Base-by-base conservation (phyloP, 2,113 vertebrate species). In the Nanorana parkeri region DNA sequence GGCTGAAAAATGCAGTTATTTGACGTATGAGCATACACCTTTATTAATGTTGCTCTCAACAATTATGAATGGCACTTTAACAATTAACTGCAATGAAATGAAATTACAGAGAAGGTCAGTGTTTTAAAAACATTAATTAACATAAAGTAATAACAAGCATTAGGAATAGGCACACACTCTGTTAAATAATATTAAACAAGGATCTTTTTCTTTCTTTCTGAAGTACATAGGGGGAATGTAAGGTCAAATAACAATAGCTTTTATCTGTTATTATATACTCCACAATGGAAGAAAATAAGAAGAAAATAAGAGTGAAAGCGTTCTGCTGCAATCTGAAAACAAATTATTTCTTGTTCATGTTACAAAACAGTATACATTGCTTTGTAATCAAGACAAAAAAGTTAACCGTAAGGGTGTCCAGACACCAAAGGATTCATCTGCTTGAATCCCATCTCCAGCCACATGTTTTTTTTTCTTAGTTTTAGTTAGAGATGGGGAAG, bases 31-130 rank as follows among this genome's bases (percentile, higher is more conserved):
- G 24, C 47, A 29, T 17, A 67, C 26, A 79, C 66, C 77, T 79
- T 68, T 68, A 68, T 67, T 66, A 67, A 78, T 68, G 47, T 54
- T 56, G 24, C n/a, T 56, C 63, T 66, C 51, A 54, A 63, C 63
- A 23, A 26, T 67, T 67, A 78, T 78, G 68, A 79, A 41, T 32
- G n/a, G 24, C 65, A 79, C 64, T 58, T 68, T 68, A 68, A 79
- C 24, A 68, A 68, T 79, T 58, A 68, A 58, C 65, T 36, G 28
- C 77, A 58, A n/a, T 36, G 54, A 79, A 68, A 32, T 17, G 17
- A 68, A 68, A 58, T 66, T 24, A 41, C 54, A 58, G 6, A 29
- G 47, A 60, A 79, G 77, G 65, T 67, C 54, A 32, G 2, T 41
- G 28, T 47, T 68, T 68, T 68, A 32, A 68, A 79, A 58, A 36